Percentiles rank a stretch among this genome's conserved stretches.
phyloP scores from a whole-genome alignment of 1,140 invertebrate species.

The Ostrea edulis region DNA sequence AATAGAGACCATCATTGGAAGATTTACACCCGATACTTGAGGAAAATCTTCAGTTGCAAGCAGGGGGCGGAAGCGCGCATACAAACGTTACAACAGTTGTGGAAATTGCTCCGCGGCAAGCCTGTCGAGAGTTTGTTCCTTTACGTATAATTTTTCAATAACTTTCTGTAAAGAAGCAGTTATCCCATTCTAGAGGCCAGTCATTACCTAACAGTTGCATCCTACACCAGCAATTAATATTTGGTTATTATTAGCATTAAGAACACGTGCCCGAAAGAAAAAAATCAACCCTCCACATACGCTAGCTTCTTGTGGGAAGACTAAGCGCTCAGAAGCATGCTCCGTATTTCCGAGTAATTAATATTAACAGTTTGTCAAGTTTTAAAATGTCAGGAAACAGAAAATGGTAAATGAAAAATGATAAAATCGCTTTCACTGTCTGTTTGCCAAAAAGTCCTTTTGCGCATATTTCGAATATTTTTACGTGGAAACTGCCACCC shows the following conservation, averaged over 20 bases:
- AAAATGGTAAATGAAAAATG: slow-evolving; percentile 36
- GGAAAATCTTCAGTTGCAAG: slow-evolving; percentile 5
- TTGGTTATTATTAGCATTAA: slow-evolving; percentile 22
- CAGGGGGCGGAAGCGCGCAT: slow-evolving; percentile 27
- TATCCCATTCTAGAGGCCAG: background rate
- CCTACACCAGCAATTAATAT: slow-evolving; percentile 6
- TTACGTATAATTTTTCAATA: slow-evolving; percentile 18
- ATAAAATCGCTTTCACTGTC: background rate
- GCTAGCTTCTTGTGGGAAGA: background rate
- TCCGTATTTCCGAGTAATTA: slow-evolving; percentile 13
- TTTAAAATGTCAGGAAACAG: slow-evolving; percentile 35
- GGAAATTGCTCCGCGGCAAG: background rate
- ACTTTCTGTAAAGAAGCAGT: background rate
- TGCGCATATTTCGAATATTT: background rate
- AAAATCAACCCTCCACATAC: background rate
- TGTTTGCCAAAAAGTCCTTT: background rate
- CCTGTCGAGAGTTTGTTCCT: background rate
- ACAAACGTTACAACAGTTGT: slow-evolving; percentile 16
- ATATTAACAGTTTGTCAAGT: slow-evolving; percentile 35
- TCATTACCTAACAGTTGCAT: slow-evolving; percentile 3
- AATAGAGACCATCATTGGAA: background rate
- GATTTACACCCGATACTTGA: slow-evolving; percentile 35
- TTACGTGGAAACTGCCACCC: background rate
- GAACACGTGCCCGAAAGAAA: slow-evolving; percentile 4
- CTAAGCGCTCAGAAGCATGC: background rate